Evolutionary conservation across 2,113 vertebrate genomes (phyloP), one percentile per base, ranked within the genome.

Genomic region (Cathartes aura): DNA sequence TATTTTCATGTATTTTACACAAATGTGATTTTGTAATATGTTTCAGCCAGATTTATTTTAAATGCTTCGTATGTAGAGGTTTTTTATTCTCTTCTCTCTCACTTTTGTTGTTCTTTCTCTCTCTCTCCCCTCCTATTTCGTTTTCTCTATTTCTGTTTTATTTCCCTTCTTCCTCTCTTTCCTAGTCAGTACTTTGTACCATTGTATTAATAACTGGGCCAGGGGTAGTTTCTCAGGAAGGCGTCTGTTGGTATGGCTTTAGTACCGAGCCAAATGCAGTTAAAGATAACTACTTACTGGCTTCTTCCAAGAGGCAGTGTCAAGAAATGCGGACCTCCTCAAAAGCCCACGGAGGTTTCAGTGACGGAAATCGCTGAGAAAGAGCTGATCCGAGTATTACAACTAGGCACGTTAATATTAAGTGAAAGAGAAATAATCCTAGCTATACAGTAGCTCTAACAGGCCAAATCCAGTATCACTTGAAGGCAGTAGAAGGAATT

Each of bases 11-110:
- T 99, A 98, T 98, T 99, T 99, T 98, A 99, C 98, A 98, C 99
- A 99, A 99, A 99, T 99, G 99, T 99, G 99, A 99, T 98, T 99
- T 98, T 98, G 95, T 99, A 98, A 97, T 98, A 98, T 99, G 98
- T 98, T 99, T 99, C 98, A 98, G 98, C 98, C 98, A 99, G 99
- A 98, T 99, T 98, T 99, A 98, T 99, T 98, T 98, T 98, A 98
- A 98, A 96, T 98, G 97, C 98, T 98, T 99, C 98, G 98, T 98
- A 97, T 98, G 98, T 99, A 99, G 98, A 99, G 98, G 97, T 98
- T 98, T 98, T 96, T 93, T 91, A 86, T 96, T 95, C 68, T 96
- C 32, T 73, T 85, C 34, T 91, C 70, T 93, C 66, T 95, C 50
- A 82, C 45, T 89, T 72, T 20, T 47, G 18, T 91, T 71, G 42